Evolutionary conservation across 1,140 invertebrate genomes (phyloP).

Genomic region (Drosophila ficusphila): DNA sequence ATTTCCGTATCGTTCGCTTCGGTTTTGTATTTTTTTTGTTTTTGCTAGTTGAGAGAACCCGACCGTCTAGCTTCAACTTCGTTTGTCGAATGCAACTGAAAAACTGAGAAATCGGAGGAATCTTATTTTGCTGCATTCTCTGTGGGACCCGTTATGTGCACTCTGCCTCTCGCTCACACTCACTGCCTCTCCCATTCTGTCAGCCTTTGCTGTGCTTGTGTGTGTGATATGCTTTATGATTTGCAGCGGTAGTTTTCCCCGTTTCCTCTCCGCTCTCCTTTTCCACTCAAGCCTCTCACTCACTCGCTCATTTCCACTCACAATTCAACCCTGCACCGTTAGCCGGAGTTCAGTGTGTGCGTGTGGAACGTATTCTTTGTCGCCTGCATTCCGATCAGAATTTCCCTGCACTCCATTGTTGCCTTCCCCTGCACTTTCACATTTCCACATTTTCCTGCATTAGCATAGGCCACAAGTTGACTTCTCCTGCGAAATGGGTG

Average conservation of each 20-base stretch:
- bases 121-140: constrained; percentile 39
- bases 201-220: not conserved
- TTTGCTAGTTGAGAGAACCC: constrained; percentile 12
- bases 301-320: constrained; percentile 14
- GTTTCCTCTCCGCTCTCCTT: constrained; percentile 13
- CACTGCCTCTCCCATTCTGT: not conserved
- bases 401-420: constrained; percentile 39
- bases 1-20: not conserved
- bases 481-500: constrained; percentile 56
- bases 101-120: constrained; percentile 20
- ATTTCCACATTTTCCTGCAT: constrained; percentile 43
- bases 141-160: constrained; percentile 37
- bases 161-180: constrained; percentile 8
- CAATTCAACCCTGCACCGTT: constrained; percentile 42
- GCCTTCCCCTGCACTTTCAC: constrained; percentile 40
- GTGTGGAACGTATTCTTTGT: constrained; percentile 53
- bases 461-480: constrained; percentile 55
- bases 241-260: constrained; percentile 54
- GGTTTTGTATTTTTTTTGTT: not conserved
- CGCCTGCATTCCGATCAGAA: constrained; percentile 53
- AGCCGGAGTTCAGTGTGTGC: constrained; percentile 11
- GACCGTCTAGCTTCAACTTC: constrained; percentile 51
- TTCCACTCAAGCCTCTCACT: constrained; percentile 16
- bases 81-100: constrained; percentile 70
- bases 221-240: constrained; percentile 42